Evolutionary conservation across 53 echinoderm and acorn worm genomes (phyloP).

Genomic region (Patiria pectinifera): DNA sequence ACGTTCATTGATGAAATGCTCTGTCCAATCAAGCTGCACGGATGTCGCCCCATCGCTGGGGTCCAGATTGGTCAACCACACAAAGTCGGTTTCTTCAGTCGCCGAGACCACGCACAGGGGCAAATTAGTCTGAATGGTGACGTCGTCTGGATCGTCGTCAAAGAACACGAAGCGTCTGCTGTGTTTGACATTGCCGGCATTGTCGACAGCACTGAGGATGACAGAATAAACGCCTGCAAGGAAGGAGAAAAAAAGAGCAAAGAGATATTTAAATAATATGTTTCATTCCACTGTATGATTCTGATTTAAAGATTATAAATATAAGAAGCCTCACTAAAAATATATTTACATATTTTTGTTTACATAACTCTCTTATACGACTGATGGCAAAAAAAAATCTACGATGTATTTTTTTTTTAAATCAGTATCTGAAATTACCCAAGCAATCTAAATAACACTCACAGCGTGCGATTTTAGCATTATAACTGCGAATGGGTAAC

Average conservation of each 20-base stretch:
- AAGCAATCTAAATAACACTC: no score
- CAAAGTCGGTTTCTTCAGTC: background rate
- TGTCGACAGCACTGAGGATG: constrained; percentile 21
- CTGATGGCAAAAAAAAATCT: no score
- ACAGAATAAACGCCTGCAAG: constrained; percentile 39
- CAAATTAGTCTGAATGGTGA: background rate
- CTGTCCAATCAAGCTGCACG: constrained; percentile 42
- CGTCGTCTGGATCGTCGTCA: constrained; percentile 7
- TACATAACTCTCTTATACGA: no score
- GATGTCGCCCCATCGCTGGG: background rate
- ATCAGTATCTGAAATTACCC: no score
- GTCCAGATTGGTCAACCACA: constrained; percentile 45
- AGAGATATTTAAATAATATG: no score
- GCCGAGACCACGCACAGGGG: background rate
- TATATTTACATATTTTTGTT: no score
- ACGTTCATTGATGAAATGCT: constrained; percentile 17
- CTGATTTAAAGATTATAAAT: no score
- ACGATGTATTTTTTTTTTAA: no score
- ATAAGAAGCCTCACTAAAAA: no score
- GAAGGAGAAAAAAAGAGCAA: background rate
- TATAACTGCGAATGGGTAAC: no score
- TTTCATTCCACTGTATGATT: no score
- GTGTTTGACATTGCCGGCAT: background rate
- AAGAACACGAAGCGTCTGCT: constrained; percentile 56
- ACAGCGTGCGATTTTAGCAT: no score